Base-by-base conservation (phyloP, 2,888 invertebrate species). In the Carabus problematicus region DNA sequence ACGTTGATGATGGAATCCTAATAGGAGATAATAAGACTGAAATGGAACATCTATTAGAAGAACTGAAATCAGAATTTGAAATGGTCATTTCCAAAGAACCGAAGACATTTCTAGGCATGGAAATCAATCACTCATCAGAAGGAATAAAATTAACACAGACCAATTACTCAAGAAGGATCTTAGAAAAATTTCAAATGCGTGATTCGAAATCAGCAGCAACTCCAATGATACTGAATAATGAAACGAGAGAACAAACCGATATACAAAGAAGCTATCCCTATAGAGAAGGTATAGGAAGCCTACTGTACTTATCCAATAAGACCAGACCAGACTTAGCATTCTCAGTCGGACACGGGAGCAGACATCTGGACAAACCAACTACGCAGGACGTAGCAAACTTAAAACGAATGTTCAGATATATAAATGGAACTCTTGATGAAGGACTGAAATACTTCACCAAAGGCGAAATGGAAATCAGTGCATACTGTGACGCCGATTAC, bases 41-140 rank as follows among this genome's bases (percentile, higher is more conserved):
- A n/a, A n/a, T n/a, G n/a, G n/a, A n/a, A n/a, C n/a, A n/a, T n/a
- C n/a, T 66, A 7, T 59, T 47, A 59, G 41, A 1, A 7, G 56
- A 49, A 47, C 55, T 70, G 40, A 58, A 63, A 58, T 42, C 58
- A 41, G 54, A 61, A 18, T 70, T 72, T 60, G 66, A 70, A n/a
- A 72, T 71, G 62, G 64, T 69, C 41, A 56, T 71, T 40, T 49
- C 69, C 39, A 70, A 70, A 47, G 45, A 54, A 58, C 69, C 69
- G 9, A 69, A 72, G 39, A 60, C 58, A 61, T 72, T 61, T 42
- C 54, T 72, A 16, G 71, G 70, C 43, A 55, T 70, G 39, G 39
- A 55, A 45, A 62, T 71, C 41, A 47, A n/a, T n/a, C n/a, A n/a
- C n/a, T n/a, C n/a, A n/a, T n/a, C n/a, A n/a, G n/a, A n/a, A n/a